Conservation (phyloP, 2,797 vertebrate genomes). For the Neosilurus mollespiculum region DNA sequence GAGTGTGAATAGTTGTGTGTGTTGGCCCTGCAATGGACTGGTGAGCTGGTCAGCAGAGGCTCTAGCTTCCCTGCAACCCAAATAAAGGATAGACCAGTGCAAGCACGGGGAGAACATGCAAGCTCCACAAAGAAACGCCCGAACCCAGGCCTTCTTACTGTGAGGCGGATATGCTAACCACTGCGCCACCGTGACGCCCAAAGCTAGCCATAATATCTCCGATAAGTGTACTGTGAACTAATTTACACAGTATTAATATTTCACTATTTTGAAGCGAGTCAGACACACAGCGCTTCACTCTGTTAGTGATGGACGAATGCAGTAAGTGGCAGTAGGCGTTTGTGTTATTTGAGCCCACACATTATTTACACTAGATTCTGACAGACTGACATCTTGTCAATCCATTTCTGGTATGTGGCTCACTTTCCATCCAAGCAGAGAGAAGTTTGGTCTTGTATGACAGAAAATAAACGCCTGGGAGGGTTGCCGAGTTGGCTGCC, state of each 20-base stretch:
- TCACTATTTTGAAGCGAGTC: not conserved
- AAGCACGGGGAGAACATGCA: too few relatives aligned
- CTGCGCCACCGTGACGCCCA: too few relatives aligned
- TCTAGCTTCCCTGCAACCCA: too few relatives aligned
- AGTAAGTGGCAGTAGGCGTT: not conserved
- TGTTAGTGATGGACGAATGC: not conserved
- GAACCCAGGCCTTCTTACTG: too few relatives aligned
- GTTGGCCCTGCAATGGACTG: too few relatives aligned
- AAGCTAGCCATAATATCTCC: not conserved
- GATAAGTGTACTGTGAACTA: not conserved
- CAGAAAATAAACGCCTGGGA: not conserved
- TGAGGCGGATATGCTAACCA: too few relatives aligned
- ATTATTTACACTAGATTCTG: constrained; percentile 1
- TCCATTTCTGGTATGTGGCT: not conserved
- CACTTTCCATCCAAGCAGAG: not conserved
- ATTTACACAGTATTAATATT: not conserved
- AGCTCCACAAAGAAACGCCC: too few relatives aligned
- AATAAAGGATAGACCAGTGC: too few relatives aligned
- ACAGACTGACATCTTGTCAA: not conserved
- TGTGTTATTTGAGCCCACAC: not conserved
- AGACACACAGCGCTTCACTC: not conserved
- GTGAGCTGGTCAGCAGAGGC: too few relatives aligned
- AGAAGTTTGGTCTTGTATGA: not conserved
- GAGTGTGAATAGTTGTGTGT: too few relatives aligned
- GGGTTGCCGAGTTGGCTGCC: constrained; percentile 5